phyloP scores from a whole-genome alignment of 2,113 vertebrate genomes.

The Brevimyrus niger region DNA sequence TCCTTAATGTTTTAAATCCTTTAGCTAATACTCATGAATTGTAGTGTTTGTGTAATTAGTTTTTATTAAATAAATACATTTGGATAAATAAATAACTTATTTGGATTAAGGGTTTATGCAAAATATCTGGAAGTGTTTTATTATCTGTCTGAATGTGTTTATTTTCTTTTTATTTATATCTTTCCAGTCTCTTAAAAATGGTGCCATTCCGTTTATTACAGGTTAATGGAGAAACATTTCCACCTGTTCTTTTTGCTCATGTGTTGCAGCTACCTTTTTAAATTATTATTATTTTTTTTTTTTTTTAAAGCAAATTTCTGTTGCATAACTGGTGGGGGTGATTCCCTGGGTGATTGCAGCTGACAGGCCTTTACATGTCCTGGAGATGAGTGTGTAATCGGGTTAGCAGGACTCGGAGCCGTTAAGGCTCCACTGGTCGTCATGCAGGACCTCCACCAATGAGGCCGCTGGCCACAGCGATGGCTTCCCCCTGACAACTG shows the following conservation, averaged over 20 bases:
- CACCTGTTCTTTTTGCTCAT: not conserved
- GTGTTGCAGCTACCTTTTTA: not conserved
- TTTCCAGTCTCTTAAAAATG: not conserved
- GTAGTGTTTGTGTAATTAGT: not conserved
- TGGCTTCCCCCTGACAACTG: not conserved
- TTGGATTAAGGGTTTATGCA: not conserved
- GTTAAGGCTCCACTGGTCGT: not conserved
- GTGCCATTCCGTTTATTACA: not conserved
- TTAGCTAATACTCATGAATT: not conserved
- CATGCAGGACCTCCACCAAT: not conserved
- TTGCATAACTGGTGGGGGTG: conserved; percentile 20
- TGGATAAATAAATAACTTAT: not conserved
- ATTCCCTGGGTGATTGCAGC: conserved; percentile 46
- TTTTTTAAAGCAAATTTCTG: conserved; percentile 11
- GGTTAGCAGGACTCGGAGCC: not conserved
- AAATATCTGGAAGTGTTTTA: not conserved
- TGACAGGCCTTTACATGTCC: conserved; percentile 60
- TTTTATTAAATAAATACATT: not conserved
- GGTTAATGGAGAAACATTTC: not conserved
- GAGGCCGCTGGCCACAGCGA: not conserved
- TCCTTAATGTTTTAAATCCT: not conserved
- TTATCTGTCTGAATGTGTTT: not conserved
- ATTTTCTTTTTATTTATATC: not conserved
- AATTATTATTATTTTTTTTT: too few species aligned
- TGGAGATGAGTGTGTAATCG: not conserved